These are phyloP conservation scores for Apamea sordens DNA, from an alignment of 2,888 invertebrate genomes.

Conservation along the genomic window DNA sequence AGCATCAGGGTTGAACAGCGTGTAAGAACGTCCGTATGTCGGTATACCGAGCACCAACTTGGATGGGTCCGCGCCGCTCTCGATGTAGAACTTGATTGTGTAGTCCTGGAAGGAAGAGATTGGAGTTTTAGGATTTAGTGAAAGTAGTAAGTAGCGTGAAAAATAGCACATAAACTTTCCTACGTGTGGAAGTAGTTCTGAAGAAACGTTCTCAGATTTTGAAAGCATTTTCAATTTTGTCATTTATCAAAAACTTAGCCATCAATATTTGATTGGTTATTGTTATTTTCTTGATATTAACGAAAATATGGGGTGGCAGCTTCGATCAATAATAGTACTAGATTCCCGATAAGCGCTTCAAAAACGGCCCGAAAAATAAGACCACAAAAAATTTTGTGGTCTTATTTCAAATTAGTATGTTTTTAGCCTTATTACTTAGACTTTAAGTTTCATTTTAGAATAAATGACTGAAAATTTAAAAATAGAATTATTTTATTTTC, in stretches of 20 bases:
- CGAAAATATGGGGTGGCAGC: too few species aligned
- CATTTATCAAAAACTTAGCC: background rate
- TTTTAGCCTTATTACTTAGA: too few species aligned
- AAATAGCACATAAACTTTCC: background rate
- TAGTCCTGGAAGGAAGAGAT: slow-evolving; percentile 92
- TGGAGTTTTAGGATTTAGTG: background rate
- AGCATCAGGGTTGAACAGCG: slow-evolving; percentile 95
- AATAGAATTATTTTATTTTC: too few species aligned
- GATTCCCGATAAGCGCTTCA: too few species aligned
- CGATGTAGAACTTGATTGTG: slow-evolving; percentile 95
- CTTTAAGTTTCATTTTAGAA: too few species aligned
- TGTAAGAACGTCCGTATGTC: slow-evolving; percentile 97
- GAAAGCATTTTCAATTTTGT: background rate
- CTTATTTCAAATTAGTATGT: too few species aligned
- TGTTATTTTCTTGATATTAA: background rate
- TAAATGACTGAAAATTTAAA: too few species aligned
- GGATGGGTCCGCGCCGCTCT: slow-evolving; percentile 94
- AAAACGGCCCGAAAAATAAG: too few species aligned
- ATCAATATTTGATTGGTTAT: background rate
- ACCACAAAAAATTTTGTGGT: too few species aligned
- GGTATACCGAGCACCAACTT: slow-evolving; percentile 97
- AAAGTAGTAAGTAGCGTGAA: background rate
- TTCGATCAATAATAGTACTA: too few species aligned
- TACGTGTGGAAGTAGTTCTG: background rate
- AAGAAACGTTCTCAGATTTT: background rate